Base-by-base conservation (phyloP, 1,140 invertebrate genomes). In the Homalodisca vitripennis region DNA sequence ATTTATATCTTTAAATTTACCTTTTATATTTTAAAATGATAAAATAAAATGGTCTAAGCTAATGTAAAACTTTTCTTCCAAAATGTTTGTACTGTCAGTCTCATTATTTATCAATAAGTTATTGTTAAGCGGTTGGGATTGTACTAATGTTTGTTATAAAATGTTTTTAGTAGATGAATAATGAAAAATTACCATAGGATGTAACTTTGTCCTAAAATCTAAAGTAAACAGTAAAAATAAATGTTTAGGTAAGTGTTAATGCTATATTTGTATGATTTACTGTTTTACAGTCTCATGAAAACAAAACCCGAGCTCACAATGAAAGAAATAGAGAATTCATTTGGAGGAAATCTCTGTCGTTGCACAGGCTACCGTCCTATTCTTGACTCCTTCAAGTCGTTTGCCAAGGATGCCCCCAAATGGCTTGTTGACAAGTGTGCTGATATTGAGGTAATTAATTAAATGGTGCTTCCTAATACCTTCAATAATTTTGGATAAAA, bases 341-440 rank as follows among this genome's bases (percentile, higher is more conserved):
- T 93, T 74, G 90, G 89, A 1, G 86, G 93, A 62, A 94, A 94
- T 75, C 85, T 95, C 26, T 95, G 93, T 71, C 84, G 93, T 62
- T 95, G 93, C 77, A 95, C 93, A 0, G 93, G 93, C 0, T 95
- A 94, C 74, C 81, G 93, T 68, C 87, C 93, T 1, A 95, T 95
- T 75, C 80, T 93, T 41, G 90, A 93, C 71, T 85, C 91, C 27
- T 93, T 93, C 76, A 84, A 84, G 72, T 79, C 82, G 1, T 78
- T 84, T 62, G 76, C 78, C 22, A 66, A 48, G 1, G 80, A 82
- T 72, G 80, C 76, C 6, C 65, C 75, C 0, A 53, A 70, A 13
- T 73, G 77, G 26, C 62, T 78, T 10, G 71, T 73, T 47, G 69
- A 72, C 10, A 74, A 74, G 67, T 76, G 75, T 27, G 22, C 26